phyloP scores from a whole-genome alignment of 2,888 invertebrate species.

The Elegia similella region DNA sequence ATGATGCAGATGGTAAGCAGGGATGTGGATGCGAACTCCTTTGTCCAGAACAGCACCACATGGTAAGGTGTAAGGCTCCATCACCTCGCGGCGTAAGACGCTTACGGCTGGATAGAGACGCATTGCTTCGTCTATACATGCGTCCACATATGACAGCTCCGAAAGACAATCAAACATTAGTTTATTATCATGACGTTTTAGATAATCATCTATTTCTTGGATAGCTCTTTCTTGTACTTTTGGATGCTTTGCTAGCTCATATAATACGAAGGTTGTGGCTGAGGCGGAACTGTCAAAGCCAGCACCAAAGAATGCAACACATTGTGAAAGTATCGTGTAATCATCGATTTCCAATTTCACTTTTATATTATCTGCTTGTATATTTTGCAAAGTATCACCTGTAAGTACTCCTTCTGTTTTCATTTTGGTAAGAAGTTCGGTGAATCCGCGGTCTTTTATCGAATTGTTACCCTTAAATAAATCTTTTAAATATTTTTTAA shows the following conservation, averaged over 20 bases:
- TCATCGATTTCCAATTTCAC: conserved; percentile 51
- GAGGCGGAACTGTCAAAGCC: conserved; percentile 56
- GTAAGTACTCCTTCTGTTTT: conserved; percentile 29
- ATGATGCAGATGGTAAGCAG: conserved; percentile 52
- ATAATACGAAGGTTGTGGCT: conserved; percentile 41
- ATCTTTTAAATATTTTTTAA: conserved; percentile 35
- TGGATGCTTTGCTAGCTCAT: conserved; percentile 48
- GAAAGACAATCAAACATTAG: conserved; percentile 42
- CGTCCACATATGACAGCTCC: conserved; percentile 46
- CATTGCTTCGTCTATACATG: conserved; percentile 50
- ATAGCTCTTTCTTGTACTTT: conserved; percentile 37
- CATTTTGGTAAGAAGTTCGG: conserved; percentile 49
- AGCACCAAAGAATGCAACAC: conserved; percentile 69
- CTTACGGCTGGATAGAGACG: conserved; percentile 57
- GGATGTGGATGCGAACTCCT: conserved; percentile 55
- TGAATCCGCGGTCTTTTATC: conserved; percentile 48
- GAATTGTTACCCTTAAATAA: conserved; percentile 45
- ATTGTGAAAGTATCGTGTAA: conserved; percentile 74
- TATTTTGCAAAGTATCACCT: conserved; percentile 47
- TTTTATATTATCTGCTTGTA: conserved; percentile 37
- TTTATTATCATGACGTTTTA: conserved; percentile 37
- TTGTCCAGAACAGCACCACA: conserved; percentile 48
- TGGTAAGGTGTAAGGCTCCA: conserved; percentile 52
- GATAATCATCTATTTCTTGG: conserved; percentile 45
- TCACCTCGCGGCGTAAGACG: conserved; percentile 49